These are phyloP conservation scores for Neopelma chrysocephalum DNA, from an alignment of 2,797 vertebrate genomes.

Conservation along the genomic window DNA sequence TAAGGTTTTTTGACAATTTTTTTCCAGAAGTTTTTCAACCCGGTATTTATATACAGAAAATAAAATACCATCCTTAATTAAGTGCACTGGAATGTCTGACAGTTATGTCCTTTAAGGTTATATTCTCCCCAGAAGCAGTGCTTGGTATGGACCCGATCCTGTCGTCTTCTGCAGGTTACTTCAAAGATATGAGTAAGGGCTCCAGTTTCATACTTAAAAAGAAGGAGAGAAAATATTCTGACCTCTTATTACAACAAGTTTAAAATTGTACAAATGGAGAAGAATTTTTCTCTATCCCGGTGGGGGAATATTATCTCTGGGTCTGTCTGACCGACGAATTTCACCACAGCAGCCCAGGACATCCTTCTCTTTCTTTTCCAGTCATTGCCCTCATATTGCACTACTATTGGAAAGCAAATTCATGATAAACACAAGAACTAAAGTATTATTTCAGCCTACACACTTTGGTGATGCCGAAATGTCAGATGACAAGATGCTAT, in stretches of 20 bases:
- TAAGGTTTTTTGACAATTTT: background rate
- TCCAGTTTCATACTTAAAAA: background rate
- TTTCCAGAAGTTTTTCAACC: constrained; percentile 21
- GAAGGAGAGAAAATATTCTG: background rate
- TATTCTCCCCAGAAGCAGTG: background rate
- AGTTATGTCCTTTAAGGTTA: background rate
- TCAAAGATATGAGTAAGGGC: background rate
- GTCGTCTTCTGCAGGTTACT: accelerated
- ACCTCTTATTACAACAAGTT: background rate
- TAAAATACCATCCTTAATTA: background rate
- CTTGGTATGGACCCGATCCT: background rate
- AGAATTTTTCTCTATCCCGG: background rate
- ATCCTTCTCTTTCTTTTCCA: background rate
- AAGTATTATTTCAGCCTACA: background rate
- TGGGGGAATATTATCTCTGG: background rate
- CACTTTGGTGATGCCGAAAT: background rate
- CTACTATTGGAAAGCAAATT: background rate
- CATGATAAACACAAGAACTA: background rate
- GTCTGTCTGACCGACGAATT: background rate
- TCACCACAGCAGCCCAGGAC: too few relatives aligned
- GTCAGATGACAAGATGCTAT: background rate
- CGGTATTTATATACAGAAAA: background rate
- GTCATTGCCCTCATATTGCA: background rate
- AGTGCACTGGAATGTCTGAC: background rate
- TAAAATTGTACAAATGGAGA: background rate